phyloP scores from a whole-genome alignment of 2,797 vertebrate species.

The Lithobates pipiens region DNA sequence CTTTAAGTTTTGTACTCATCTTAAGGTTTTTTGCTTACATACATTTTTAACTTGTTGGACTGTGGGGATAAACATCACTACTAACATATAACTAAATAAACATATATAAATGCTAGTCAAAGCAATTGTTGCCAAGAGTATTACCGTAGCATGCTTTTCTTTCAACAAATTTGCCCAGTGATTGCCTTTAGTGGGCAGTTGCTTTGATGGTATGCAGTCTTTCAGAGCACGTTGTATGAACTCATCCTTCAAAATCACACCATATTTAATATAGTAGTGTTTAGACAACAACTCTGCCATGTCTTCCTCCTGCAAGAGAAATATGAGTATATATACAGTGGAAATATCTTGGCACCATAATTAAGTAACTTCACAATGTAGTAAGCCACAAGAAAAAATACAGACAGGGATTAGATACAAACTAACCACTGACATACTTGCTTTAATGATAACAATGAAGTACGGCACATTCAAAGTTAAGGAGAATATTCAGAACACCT shows the following conservation, averaged over 20 bases:
- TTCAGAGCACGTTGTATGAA: constrained; percentile 80
- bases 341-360: background rate
- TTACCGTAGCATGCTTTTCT: constrained; percentile 83
- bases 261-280: constrained; percentile 85
- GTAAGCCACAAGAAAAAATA: no score
- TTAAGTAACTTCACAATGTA: no score
- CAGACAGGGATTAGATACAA: no score
- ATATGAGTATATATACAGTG: background rate
- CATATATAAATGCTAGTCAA: background rate
- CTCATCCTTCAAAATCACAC: constrained; percentile 72
- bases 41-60: background rate
- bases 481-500: no score
- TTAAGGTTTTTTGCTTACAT: no score
- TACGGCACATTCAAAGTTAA: no score
- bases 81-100: background rate
- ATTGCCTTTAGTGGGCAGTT: constrained; percentile 83
- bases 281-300: constrained; percentile 84
- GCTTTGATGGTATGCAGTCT: constrained; percentile 81
- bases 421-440: no score
- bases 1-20: no score
- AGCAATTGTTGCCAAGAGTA: constrained; percentile 46
- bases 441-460: no score
- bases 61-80: background rate
- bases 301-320: constrained; percentile 83
- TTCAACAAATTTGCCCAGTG: constrained; percentile 87